These are phyloP conservation scores for Zoroaster sp. DNA, from an alignment of 53 echinoderm and acorn worm species.

Conservation along the genomic window DNA sequence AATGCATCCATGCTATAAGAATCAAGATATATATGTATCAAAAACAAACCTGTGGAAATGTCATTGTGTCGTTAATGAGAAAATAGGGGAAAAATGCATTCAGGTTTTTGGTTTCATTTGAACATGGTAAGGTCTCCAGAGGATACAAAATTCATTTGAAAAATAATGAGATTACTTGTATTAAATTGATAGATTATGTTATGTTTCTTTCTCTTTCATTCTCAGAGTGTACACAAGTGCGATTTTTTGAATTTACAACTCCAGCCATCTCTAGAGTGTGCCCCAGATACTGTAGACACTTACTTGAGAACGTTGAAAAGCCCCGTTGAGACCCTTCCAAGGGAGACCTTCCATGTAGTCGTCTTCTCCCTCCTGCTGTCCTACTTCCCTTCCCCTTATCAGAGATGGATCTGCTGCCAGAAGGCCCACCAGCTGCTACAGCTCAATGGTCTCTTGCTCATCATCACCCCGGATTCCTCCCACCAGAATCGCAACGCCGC, in stretches of 20 bases:
- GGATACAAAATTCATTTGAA: too few relatives aligned
- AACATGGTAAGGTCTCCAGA: too few relatives aligned
- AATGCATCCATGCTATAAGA: too few relatives aligned
- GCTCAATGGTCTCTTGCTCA: slow-evolving; percentile 82
- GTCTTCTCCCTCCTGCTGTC: slow-evolving; percentile 95
- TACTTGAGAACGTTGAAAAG: slow-evolving; percentile 93
- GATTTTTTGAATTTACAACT: slow-evolving; percentile 97
- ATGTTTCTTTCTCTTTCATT: too few relatives aligned
- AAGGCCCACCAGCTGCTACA: slow-evolving; percentile 96
- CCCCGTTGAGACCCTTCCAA: slow-evolving; percentile 86
- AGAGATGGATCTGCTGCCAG: slow-evolving; percentile 98
- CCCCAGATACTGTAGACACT: slow-evolving; percentile 90
- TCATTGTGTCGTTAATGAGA: too few relatives aligned
- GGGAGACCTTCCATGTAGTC: slow-evolving; percentile 95
- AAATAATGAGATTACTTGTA: too few relatives aligned
- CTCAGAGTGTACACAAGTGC: slow-evolving; percentile 99
- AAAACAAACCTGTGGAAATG: too few relatives aligned
- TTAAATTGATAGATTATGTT: too few relatives aligned
- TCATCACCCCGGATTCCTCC: slow-evolving; percentile 95
- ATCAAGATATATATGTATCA: too few relatives aligned
- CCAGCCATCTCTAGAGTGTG: slow-evolving; percentile 84
- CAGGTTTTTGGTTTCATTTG: too few relatives aligned
- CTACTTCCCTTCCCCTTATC: slow-evolving; percentile 99
- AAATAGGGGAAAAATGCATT: too few relatives aligned
- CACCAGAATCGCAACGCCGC: slow-evolving; percentile 82